phyloP scores from a whole-genome alignment of 2,888 invertebrate genomes.

The Gerosis bhagava region DNA sequence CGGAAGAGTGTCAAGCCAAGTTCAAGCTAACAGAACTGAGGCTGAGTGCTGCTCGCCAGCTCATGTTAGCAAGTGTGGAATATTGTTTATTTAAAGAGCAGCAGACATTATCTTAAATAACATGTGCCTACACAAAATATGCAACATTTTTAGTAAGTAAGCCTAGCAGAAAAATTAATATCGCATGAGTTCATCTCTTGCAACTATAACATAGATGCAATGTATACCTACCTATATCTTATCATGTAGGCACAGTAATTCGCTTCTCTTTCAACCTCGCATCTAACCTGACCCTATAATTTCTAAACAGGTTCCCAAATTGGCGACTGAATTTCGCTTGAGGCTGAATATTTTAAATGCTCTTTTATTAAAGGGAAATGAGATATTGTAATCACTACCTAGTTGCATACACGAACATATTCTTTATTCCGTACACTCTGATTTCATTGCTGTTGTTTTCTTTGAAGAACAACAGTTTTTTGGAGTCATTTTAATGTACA shows the following conservation, averaged over 20 bases:
- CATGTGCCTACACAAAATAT: too few relatives aligned
- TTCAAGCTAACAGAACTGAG: too few relatives aligned
- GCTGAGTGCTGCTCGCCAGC: too few relatives aligned
- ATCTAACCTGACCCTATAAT: constrained; percentile 76
- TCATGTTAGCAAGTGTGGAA: too few relatives aligned
- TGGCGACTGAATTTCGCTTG: constrained; percentile 70
- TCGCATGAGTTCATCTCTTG: too few relatives aligned
- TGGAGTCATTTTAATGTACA: background rate
- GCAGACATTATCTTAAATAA: too few relatives aligned
- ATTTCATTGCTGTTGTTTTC: constrained; percentile 22
- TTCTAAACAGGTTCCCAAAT: constrained; percentile 80
- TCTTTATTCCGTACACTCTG: constrained; percentile 23
- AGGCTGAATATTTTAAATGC: constrained; percentile 68
- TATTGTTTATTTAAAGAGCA: too few relatives aligned
- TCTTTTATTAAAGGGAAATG: constrained; percentile 71
- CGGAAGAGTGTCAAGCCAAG: too few relatives aligned
- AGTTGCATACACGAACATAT: constrained; percentile 40
- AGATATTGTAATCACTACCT: constrained; percentile 73
- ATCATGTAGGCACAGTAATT: constrained; percentile 27
- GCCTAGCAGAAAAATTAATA: too few relatives aligned
- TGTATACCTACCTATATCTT: too few relatives aligned
- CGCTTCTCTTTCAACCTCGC: constrained; percentile 40
- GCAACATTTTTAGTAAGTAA: too few relatives aligned
- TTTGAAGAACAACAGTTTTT: constrained; percentile 4
- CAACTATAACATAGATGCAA: too few relatives aligned